Percentiles rank a stretch among this genome's conserved stretches.
Evolutionary conservation across 2,113 vertebrate genomes (phyloP).

Genomic region (Helogale parvula): DNA sequence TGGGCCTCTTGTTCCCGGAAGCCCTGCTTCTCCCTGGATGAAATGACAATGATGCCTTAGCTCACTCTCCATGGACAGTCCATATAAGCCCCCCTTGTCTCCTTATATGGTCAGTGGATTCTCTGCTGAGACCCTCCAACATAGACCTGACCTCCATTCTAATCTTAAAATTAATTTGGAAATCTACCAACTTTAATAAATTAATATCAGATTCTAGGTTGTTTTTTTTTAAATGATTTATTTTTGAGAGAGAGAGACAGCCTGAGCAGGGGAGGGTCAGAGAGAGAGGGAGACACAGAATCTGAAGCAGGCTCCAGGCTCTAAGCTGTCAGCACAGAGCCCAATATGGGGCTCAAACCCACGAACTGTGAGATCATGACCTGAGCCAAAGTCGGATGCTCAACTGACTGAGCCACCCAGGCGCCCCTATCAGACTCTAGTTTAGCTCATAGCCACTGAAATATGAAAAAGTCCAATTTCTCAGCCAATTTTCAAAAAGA

Average conservation of each 20-base stretch:
- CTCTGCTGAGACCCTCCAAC: neutral
- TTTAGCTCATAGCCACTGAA: constrained; percentile 55
- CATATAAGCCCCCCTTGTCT: neutral
- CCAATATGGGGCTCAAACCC: too few species aligned
- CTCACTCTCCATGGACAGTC: neutral
- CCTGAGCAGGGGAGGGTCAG: too few species aligned
- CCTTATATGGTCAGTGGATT: neutral
- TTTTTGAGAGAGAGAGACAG: too few species aligned
- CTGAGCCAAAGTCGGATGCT: too few species aligned
- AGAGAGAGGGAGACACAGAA: too few species aligned
- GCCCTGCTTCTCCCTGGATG: constrained; percentile 88
- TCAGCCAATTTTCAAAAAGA: constrained; percentile 56
- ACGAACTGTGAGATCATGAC: too few species aligned
- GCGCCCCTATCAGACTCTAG: neutral
- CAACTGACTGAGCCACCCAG: too few species aligned
- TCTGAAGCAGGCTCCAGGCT: too few species aligned
- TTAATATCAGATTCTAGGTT: constrained; percentile 28
- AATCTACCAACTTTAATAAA: constrained; percentile 40
- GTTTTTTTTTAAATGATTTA: too few species aligned
- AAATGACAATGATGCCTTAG: constrained; percentile 31
- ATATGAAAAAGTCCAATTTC: constrained; percentile 46
- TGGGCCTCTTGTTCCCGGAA: constrained; percentile 78
- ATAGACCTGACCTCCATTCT: neutral
- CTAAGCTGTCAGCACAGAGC: too few species aligned
- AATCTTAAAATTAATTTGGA: constrained; percentile 47